These are phyloP conservation scores for Margarornis squamiger DNA, from an alignment of 2,797 vertebrate species.

Conservation along the genomic window DNA sequence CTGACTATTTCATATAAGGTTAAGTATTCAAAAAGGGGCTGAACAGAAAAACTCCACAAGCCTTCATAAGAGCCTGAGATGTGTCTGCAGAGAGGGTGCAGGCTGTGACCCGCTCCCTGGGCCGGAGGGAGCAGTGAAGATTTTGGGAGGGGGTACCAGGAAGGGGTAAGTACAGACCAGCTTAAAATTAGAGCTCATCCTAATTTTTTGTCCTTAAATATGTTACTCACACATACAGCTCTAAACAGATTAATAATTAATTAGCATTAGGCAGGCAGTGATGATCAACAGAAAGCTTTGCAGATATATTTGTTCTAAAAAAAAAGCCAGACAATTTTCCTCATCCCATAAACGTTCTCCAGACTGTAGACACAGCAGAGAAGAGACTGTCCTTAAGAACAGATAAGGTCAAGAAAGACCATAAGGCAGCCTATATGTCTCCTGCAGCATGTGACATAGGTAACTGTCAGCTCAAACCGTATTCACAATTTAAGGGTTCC, in stretches of 20 bases:
- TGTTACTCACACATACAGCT: not conserved
- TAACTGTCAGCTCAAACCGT: not conserved
- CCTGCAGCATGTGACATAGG: fast-evolving
- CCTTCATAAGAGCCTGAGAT: not conserved
- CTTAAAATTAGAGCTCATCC: not conserved
- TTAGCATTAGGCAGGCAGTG: not conserved
- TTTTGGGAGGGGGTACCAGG: not conserved
- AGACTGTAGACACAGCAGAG: not conserved
- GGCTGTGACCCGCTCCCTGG: fast-evolving
- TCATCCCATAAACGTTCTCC: not conserved
- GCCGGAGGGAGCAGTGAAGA: fast-evolving
- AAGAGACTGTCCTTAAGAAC: not conserved
- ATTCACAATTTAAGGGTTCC: not conserved
- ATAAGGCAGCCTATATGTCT: not conserved
- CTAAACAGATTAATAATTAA: slow-evolving; percentile 13
- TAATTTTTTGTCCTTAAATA: not conserved
- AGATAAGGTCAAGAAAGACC: not conserved
- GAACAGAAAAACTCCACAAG: not conserved
- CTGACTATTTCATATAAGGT: not conserved
- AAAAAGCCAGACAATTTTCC: not conserved
- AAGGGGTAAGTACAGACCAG: not conserved
- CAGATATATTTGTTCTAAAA: not conserved
- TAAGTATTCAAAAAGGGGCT: not conserved
- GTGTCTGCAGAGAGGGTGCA: not conserved
- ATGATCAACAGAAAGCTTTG: not conserved